Conservation (phyloP, 2,888 invertebrate species). For the Campoplex capitator region DNA sequence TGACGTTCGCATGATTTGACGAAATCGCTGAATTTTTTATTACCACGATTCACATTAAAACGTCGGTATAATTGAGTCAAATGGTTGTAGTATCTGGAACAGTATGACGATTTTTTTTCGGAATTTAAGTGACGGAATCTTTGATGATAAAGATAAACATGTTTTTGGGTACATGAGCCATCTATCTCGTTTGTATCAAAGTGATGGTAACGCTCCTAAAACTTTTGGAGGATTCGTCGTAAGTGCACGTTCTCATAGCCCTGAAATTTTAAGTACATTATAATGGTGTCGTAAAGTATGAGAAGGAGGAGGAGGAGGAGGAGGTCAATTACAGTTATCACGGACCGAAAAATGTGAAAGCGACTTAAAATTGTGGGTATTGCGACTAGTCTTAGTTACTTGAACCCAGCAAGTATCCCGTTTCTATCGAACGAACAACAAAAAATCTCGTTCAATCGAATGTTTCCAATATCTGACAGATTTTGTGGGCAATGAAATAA, state of each 20-base stretch:
- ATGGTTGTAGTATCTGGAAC: background rate
- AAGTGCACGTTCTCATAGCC: constrained; percentile 17
- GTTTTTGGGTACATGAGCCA: background rate
- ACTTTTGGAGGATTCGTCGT: constrained; percentile 28
- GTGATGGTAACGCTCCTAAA: constrained; percentile 48
- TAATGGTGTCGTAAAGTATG: constrained; percentile 47
- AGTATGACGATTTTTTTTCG: background rate
- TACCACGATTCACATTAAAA: constrained; percentile 5
- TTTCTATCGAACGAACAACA: constrained; percentile 11
- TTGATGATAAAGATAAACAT: constrained; percentile 16
- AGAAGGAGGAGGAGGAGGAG: constrained; percentile 2
- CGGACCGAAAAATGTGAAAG: constrained; percentile 66
- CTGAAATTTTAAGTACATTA: constrained; percentile 52
- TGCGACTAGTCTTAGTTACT: constrained; percentile 7
- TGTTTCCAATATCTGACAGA: background rate
- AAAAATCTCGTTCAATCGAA: constrained; percentile 8
- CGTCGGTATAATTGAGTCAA: background rate
- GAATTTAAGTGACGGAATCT: constrained; percentile 9
- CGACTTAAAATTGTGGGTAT: constrained; percentile 29
- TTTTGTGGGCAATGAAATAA: background rate
- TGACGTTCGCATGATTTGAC: constrained; percentile 7
- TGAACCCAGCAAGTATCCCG: constrained; percentile 3
- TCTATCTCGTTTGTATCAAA: constrained; percentile 23
- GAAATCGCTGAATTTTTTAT: constrained; percentile 14
- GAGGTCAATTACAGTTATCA: constrained; percentile 60